Evolutionary conservation across 2,113 vertebrate genomes (phyloP), one percentile per base, ranked within the genome.

Genomic region (Gadus macrocephalus): DNA sequence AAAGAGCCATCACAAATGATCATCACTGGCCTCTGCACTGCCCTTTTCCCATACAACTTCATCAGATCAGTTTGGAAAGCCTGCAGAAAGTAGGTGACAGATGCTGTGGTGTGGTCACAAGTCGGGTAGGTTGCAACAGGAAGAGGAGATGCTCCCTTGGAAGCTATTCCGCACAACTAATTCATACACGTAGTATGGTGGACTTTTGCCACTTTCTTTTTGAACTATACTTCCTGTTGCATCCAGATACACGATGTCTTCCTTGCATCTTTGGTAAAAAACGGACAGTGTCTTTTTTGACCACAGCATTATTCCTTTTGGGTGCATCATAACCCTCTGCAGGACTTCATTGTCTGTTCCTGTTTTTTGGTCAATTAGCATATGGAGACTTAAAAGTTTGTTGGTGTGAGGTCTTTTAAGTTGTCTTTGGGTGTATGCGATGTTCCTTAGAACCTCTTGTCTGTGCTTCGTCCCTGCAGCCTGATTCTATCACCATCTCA

Each of bases 171-270:
- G n/a, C n/a, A 71, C 64, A 15, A 71, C 64, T 9, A 78, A 28
- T 19, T 75, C 72, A 49, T 69, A 75, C 1, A 78, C 60, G 53
- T 68, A 78, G 15, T 64, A 78, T 9, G 64, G 64, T 25, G 68
- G 31, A 25, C 20, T 67, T 19, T 15, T 53, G 16, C 31, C 5
- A 15, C 19, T 74, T 25, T 5, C 16, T 38, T 61, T 61, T 53
- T 73, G 15, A 5, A 73, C 14, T 5, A 74, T 67, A 49, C 68
- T 74, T 19, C 77, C 64, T 16, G 68, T 78, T 19, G 68, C 72
- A 74, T 71, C 64, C 17, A 78, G 53, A 59, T 68, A 74, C 1
- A 78, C 64, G 55, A 74, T 74, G 38, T 78, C 72, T 5, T 71
- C 42, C 25, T 67, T 67, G 63, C 59, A 69, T 38, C 68, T 15